phyloP scores from a whole-genome alignment of 2,797 vertebrate genomes.

The Pangasius sanitwongsei region DNA sequence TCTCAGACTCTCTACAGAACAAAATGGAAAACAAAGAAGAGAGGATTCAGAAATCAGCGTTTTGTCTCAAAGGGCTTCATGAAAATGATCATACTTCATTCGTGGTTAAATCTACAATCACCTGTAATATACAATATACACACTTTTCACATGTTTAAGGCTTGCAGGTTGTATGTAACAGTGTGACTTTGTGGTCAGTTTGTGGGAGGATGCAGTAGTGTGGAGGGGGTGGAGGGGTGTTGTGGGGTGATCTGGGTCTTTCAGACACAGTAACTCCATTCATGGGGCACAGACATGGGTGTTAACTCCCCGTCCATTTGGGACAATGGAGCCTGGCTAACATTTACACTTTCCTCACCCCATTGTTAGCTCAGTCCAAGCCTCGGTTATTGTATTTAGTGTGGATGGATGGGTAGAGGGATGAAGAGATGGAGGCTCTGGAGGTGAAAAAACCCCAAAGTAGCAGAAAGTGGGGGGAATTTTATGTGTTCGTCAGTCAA shows the following conservation, averaged over 20 bases:
- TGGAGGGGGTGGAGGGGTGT: background rate
- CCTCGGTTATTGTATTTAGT: constrained; percentile 67
- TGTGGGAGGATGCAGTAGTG: constrained; percentile 18
- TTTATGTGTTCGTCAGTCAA: constrained; percentile 64
- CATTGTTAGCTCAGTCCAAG: constrained; percentile 78
- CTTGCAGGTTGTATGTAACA: background rate
- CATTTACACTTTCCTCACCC: constrained; percentile 67
- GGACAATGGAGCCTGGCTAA: constrained; percentile 77
- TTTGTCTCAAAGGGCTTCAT: constrained; percentile 25
- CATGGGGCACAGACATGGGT: constrained; percentile 76
- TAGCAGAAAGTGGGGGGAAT: constrained; percentile 59
- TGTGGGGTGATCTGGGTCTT: constrained; percentile 61
- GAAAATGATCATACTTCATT: constrained; percentile 2
- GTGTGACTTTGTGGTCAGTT: background rate
- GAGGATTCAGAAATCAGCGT: constrained; percentile 26
- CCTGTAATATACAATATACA: background rate
- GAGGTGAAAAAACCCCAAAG: constrained; percentile 8
- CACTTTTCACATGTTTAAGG: background rate
- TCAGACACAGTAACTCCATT: constrained; percentile 83
- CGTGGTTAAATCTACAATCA: background rate
- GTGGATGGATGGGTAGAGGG: constrained; percentile 48
- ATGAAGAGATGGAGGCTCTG: constrained; percentile 47
- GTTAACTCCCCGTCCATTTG: constrained; percentile 74
- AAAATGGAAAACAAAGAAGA: constrained; percentile 29
- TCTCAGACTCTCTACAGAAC: constrained; percentile 54